These are phyloP conservation scores for Macaca fascicularis DNA, from an alignment of 2,113 vertebrate genomes.

Conservation along the genomic window DNA sequence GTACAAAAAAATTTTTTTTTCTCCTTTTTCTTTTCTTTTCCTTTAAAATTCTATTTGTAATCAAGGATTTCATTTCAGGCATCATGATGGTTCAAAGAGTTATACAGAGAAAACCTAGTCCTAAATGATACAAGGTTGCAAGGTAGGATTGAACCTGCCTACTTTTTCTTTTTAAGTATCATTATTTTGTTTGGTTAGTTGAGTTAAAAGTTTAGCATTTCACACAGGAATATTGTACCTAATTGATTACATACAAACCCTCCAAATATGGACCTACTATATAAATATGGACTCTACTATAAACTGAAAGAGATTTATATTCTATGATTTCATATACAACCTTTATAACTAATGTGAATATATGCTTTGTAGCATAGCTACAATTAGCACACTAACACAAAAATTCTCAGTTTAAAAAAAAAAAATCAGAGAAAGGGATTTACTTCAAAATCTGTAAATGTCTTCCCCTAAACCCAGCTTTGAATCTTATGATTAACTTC, in stretches of 20 bases:
- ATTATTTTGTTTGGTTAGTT: background rate
- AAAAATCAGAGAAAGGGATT: background rate
- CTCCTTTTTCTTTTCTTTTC: background rate
- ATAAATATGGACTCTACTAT: background rate
- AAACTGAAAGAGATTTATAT: background rate
- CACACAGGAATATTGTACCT: background rate
- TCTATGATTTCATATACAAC: background rate
- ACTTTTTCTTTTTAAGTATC: background rate
- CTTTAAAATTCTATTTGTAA: background rate
- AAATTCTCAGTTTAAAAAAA: background rate
- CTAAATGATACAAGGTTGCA: background rate
- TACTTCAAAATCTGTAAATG: background rate
- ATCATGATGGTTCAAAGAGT: fast-evolving
- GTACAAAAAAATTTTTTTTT: background rate
- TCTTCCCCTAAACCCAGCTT: background rate
- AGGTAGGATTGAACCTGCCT: background rate
- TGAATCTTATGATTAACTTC: background rate
- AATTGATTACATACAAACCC: background rate
- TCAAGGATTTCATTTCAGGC: background rate
- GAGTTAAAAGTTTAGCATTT: background rate
- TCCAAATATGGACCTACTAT: background rate
- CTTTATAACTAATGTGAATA: background rate
- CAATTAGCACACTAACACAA: background rate
- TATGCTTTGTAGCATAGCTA: background rate
- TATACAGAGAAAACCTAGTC: background rate